Base-by-base conservation (phyloP, 2,888 invertebrate species). In the Pseudoips prasinana region DNA sequence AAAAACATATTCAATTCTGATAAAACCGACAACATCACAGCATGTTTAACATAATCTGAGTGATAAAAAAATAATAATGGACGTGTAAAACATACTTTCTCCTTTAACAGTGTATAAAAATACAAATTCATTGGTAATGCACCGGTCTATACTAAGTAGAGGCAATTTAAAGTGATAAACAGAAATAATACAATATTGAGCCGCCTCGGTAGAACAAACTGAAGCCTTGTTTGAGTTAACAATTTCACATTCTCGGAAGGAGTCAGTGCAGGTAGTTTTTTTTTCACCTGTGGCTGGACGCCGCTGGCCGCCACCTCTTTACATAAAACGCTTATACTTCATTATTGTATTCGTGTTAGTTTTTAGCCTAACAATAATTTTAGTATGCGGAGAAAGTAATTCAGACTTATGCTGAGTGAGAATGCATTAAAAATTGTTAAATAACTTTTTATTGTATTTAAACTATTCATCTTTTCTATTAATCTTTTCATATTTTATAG, bases 191-290 rank as follows among this genome's bases (percentile, higher is more conserved):
- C 55, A 57, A 55, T 51, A 45, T 39, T 39, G 45, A 43, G 33
- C 34, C 46, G 46, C 40, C 39, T 34, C 52, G 56, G 66, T 61
- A 68, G 62, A 74, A 73, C 71, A 73, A 73, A 76, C 77, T 68
- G 51, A 52, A 54, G 54, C 48, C 58, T 60, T 83, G 63, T 83
- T 82, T 82, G 73, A 69, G 62, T 78, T 81, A 68, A 79, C 74
- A 80, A 84, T 82, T 77, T 75, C 68, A 77, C 71, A 62, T 85
- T 86, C 85, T 73, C 34, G 56, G 84, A 85, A 85, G 70, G 71
- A 59, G 64, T 59, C 54, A 58, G 54, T 61, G 65, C 83, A 83
- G 84, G 85, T 85, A 83, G 71, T 53, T 47, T 70, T 77, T 78
- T 79, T 76, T 68, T 62, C 64, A 59, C 46, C 46, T 39, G 41